A percentile compares a stretch with the other conserved stretches of the same genome.
phyloP scores from a whole-genome alignment of 1,140 invertebrate genomes.

The Macrosteles quadrilineatus region DNA sequence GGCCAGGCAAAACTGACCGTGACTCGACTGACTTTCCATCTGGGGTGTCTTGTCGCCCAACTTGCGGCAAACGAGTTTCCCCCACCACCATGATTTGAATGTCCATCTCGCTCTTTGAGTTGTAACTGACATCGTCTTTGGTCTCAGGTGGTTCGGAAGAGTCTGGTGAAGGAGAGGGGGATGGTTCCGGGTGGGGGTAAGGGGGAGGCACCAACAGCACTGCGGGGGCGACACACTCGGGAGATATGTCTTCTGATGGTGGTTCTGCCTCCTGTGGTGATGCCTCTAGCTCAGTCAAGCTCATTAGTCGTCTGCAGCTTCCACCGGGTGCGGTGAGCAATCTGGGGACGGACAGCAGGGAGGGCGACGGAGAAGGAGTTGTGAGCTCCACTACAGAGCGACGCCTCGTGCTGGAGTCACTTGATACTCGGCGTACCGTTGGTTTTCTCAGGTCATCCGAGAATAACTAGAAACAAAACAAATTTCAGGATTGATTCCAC shows the following conservation, averaged over 20 bases:
- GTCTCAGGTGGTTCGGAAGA: conserved; percentile 7
- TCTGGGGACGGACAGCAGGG: conserved; percentile 20
- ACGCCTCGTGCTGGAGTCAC: conserved; percentile 18
- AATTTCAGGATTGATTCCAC: too few species aligned
- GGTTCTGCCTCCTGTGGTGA: neutral
- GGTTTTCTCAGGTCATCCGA: neutral
- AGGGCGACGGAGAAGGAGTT: neutral
- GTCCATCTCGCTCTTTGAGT: conserved; percentile 29
- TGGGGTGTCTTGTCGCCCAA: neutral
- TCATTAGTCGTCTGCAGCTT: conserved; percentile 14
- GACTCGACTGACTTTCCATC: neutral
- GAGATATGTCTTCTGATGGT: conserved; percentile 36
- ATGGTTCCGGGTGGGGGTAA: conserved; percentile 38
- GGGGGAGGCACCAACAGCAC: conserved; percentile 43
- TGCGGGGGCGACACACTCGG: conserved; percentile 39
- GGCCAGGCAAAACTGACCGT: conserved; percentile 26
- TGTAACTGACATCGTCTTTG: conserved; percentile 22
- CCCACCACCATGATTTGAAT: conserved; percentile 31
- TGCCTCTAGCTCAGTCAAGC: neutral
- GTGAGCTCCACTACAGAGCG: neutral
- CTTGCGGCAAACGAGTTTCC: neutral
- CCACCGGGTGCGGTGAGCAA: neutral
- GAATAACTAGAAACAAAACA: conserved; percentile 23
- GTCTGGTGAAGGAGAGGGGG: conserved; percentile 23
- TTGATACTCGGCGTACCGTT: conserved; percentile 16